phyloP scores from a whole-genome alignment of 2,888 invertebrate species.

The Achlya flavicornis region DNA sequence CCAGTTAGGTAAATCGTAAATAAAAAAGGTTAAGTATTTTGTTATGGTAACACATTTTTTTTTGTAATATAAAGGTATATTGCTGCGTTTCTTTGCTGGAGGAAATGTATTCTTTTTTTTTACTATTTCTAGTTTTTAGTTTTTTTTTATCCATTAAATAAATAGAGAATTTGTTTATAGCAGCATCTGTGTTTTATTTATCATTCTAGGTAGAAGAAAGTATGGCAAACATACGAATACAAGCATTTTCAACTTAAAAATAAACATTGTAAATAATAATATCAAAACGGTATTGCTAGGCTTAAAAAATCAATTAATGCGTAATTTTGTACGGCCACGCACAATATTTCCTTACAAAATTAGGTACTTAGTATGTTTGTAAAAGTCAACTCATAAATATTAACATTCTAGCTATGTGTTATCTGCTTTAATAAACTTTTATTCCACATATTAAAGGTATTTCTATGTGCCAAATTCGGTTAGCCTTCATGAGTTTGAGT shows the following conservation, averaged over 20 bases:
- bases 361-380: too few species aligned
- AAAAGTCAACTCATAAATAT: too few species aligned
- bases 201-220: not conserved
- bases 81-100: constrained; percentile 30
- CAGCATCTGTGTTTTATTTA: constrained; percentile 42
- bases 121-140: constrained; percentile 74
- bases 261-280: not conserved
- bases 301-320: not conserved
- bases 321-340: too few species aligned
- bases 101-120: constrained; percentile 50
- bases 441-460: too few species aligned
- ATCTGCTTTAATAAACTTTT: too few species aligned
- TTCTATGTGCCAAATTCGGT: too few species aligned
- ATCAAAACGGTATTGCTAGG: not conserved
- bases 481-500: too few species aligned
- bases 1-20: constrained; percentile 5
- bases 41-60: constrained; percentile 10
- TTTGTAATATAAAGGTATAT: constrained; percentile 23
- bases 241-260: constrained; percentile 2
- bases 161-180: constrained; percentile 65
- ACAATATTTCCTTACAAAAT: too few species aligned
- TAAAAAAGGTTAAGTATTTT: constrained; percentile 10
- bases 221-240: not conserved
- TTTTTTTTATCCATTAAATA: constrained; percentile 76
- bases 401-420: too few species aligned